A percentile compares a stretch with the other conserved stretches of the same genome.
Conservation (phyloP, 2,888 invertebrate genomes). For the Tricholauxania praeusta region DNA sequence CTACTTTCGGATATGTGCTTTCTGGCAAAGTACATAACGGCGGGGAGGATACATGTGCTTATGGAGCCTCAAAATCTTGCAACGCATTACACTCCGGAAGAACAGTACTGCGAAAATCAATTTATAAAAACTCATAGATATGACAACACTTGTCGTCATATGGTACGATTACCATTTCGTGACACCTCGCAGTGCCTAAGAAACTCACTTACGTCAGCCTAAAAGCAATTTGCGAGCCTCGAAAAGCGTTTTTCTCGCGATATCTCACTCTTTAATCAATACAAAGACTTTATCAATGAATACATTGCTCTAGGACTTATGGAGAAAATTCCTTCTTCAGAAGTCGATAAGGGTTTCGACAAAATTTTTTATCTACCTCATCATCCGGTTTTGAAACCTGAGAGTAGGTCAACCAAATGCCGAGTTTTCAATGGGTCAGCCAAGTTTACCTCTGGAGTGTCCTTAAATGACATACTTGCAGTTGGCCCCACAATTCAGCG, state of each 20-base stretch:
- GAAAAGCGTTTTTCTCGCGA: neutral
- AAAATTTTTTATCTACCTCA: neutral
- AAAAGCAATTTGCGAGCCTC: neutral
- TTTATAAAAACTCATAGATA: too few relatives aligned
- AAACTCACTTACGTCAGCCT: too few relatives aligned
- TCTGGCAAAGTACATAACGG: too few relatives aligned
- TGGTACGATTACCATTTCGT: too few relatives aligned
- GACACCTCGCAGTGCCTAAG: too few relatives aligned
- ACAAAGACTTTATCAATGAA: neutral
- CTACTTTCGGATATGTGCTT: too few relatives aligned
- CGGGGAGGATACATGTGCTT: neutral
- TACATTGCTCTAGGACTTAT: neutral
- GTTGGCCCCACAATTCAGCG: neutral
- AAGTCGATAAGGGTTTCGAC: neutral
- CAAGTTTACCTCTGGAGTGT: neutral
- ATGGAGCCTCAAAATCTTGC: neutral
- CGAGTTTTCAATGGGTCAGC: conserved; percentile 15
- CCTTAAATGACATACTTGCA: conserved; percentile 26
- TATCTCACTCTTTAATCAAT: neutral
- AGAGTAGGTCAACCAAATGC: conserved; percentile 16
- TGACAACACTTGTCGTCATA: too few relatives aligned
- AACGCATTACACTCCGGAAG: neutral
- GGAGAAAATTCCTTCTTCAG: neutral
- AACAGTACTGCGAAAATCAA: too few relatives aligned
- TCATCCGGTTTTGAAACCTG: conserved; percentile 10